phyloP scores from a whole-genome alignment of 1,140 invertebrate genomes.

The Leucophenga varia region DNA sequence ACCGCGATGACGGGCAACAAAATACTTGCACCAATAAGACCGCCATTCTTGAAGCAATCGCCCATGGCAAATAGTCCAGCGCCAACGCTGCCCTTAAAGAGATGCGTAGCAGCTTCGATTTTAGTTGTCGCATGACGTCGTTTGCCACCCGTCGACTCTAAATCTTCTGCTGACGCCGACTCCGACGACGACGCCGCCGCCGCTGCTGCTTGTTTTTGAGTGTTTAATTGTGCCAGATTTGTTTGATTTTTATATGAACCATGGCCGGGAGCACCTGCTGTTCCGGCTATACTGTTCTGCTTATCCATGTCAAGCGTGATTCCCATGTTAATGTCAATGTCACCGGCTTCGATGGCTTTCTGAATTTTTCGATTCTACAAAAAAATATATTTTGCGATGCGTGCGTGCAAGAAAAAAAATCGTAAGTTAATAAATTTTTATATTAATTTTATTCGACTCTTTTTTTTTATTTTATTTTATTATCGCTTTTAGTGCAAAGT shows the following conservation, averaged over 20 bases:
- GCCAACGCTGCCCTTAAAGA: conserved; percentile 68
- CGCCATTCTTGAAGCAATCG: conserved; percentile 73
- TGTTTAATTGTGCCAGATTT: too few species aligned
- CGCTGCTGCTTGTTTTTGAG: conserved; percentile 3
- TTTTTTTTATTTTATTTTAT: too few species aligned
- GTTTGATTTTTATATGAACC: too few species aligned
- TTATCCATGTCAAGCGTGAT: conserved; percentile 36
- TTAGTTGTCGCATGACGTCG: conserved; percentile 57
- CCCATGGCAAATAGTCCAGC: conserved; percentile 76
- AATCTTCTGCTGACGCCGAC: not conserved
- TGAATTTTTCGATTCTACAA: conserved; percentile 10
- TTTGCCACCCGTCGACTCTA: conserved; percentile 11
- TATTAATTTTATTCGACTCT: too few species aligned
- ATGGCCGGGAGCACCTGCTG: too few species aligned
- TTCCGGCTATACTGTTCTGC: too few species aligned
- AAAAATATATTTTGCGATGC: too few species aligned
- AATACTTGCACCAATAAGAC: conserved; percentile 67
- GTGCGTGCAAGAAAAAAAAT: too few species aligned
- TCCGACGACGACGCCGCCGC: not conserved
- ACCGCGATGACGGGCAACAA: conserved; percentile 68
- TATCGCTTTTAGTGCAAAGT: too few species aligned
- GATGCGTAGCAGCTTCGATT: conserved; percentile 65
- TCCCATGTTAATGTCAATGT: conserved; percentile 34
- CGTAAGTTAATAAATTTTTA: too few species aligned
- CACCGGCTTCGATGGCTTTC: conserved; percentile 25